These are phyloP conservation scores for Pegea sp. DNA, from an alignment of 23 tunicate genomes.

Conservation along the genomic window DNA sequence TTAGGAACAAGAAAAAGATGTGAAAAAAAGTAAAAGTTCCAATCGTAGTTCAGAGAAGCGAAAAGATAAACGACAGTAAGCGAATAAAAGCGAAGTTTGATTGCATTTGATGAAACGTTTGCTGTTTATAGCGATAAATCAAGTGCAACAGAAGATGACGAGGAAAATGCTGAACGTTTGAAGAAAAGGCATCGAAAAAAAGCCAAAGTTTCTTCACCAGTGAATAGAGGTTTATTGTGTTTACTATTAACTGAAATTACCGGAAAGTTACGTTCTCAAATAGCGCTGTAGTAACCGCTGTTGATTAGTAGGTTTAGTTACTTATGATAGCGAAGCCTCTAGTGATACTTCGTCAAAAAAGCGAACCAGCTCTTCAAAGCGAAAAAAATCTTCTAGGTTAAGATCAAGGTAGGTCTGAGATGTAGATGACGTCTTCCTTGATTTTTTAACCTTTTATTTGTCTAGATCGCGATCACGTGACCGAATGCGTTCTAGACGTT, in stretches of 20 bases:
- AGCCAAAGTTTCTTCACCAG: slow-evolving; percentile 9
- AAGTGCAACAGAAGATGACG: neutral
- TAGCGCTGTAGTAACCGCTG: no score
- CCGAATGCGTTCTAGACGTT: slow-evolving; percentile 14
- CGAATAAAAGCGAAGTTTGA: neutral
- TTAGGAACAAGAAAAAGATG: slow-evolving; percentile 20
- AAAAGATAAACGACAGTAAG: no score
- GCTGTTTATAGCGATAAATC: neutral
- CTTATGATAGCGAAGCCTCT: slow-evolving; percentile 68
- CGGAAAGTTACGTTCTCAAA: no score
- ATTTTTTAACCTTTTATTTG: neutral
- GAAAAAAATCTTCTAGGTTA: slow-evolving; percentile 16
- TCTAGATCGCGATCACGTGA: slow-evolving; percentile 33
- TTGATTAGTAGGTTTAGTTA: slow-evolving; percentile 23
- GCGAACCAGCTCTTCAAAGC: slow-evolving; percentile 9
- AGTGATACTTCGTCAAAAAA: slow-evolving; percentile 29
- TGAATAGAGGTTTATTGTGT: slow-evolving; percentile 5
- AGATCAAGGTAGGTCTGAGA: slow-evolving; percentile 23
- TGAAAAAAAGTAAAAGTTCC: slow-evolving; percentile 1
- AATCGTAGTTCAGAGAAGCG: slow-evolving; percentile 7
- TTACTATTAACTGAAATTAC: no score
- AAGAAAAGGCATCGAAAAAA: slow-evolving; percentile 10
- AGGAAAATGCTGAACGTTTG: slow-evolving; percentile 4
- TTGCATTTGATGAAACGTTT: neutral
- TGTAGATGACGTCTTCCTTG: neutral